These are phyloP conservation scores for Agrotis segetum DNA, from an alignment of 2,888 invertebrate genomes.

Conservation along the genomic window DNA sequence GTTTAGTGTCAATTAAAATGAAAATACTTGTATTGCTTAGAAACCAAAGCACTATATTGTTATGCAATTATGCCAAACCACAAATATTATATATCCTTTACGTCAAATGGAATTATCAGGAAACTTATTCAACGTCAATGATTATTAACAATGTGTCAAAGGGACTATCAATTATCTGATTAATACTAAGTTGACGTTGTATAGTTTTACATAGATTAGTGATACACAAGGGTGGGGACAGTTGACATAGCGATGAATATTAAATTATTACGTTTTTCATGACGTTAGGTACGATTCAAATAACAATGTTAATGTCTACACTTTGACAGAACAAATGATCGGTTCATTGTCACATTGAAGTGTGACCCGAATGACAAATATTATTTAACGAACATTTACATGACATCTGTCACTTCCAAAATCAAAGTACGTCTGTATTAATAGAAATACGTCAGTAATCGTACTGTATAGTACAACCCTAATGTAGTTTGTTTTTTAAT, in stretches of 20 bases:
- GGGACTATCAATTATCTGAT: constrained; percentile 36
- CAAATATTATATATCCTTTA: constrained; percentile 22
- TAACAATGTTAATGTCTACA: constrained; percentile 60
- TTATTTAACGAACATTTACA: constrained; percentile 50
- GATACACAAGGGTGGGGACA: constrained; percentile 37
- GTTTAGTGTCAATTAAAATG: neutral
- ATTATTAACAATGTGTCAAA: constrained; percentile 41
- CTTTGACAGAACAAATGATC: constrained; percentile 62
- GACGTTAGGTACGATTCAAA: constrained; percentile 42
- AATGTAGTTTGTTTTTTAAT: constrained; percentile 73
- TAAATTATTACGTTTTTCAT: constrained; percentile 46
- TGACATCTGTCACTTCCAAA: constrained; percentile 63
- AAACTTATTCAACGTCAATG: constrained; percentile 33
- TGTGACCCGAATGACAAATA: constrained; percentile 63
- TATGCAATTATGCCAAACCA: constrained; percentile 26
- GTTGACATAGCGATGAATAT: constrained; percentile 46
- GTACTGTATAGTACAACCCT: constrained; percentile 57
- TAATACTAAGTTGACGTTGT: constrained; percentile 18
- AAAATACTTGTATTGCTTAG: neutral
- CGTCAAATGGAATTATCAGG: constrained; percentile 33
- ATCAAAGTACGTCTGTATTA: constrained; percentile 44
- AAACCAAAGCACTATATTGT: neutral
- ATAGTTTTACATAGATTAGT: constrained; percentile 41
- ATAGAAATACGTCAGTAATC: constrained; percentile 18
- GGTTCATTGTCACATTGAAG: constrained; percentile 62